Base-by-base conservation (phyloP, 2,797 vertebrate genomes). In the Rhodeus uyekii region DNA sequence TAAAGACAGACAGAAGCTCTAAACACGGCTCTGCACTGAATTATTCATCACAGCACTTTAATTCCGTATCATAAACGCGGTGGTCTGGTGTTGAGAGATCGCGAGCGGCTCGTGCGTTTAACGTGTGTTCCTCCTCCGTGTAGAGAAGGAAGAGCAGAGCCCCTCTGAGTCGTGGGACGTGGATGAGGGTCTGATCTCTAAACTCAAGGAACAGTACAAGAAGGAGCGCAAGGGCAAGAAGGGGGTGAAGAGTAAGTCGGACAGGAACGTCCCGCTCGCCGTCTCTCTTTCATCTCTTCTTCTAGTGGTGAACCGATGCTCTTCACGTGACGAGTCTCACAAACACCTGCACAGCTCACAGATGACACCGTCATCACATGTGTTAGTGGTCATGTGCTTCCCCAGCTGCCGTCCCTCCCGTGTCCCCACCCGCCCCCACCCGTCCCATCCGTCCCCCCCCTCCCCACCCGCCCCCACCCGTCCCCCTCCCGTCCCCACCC, bases 141-240 rank as follows among this genome's bases (percentile, higher is more conserved):
- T 98, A 99, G 98, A 99, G 92, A 99, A 98, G 95, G 97, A 99
- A 95, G 97, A 98, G 93, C 96, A 97, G 89, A 96, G 95, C 95
- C 95, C 96, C 92, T 95, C 96, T 91, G 98, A 99, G 96, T 96
- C 97, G 91, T 99, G 98, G 98, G 98, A 99, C 90, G 97, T 99
- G 96, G 98, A 99, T 96, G 97, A 98, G 96, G 96, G 97, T 95
- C 94, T 98, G 95, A 98, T 99, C 95, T 98, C 96, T 95, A 99
- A 99, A 95, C 98, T 99, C 94, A 99, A 99, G 97, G 98, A 99
- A 93, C 97, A 99, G 95, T 99, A 99, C 98, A 99, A 96, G 96
- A 99, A 99, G 97, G 98, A 99, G 93, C 97, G 98, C 95, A 99
- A 98, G 95, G 97, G 97, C 91, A 99, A 99, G 96, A 99, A 99